phyloP scores from a whole-genome alignment of 2,888 invertebrate genomes.

The Pseudococcus jackbeardsleyi region DNA sequence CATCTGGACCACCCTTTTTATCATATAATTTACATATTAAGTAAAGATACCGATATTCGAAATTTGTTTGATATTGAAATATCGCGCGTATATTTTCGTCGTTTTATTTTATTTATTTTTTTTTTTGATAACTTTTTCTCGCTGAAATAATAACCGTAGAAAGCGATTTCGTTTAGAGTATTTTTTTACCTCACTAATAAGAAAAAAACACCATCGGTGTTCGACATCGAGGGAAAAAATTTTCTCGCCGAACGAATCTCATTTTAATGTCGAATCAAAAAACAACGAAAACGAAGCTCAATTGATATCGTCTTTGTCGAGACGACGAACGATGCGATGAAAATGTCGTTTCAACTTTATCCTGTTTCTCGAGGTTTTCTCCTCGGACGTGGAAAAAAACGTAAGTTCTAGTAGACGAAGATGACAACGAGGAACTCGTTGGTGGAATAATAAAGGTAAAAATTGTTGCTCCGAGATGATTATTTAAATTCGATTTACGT shows the following conservation, averaged over 20 bases:
- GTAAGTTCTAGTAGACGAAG: background rate
- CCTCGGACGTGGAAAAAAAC: too few species aligned
- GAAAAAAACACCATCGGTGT: background rate
- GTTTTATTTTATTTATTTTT: background rate
- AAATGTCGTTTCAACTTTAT: background rate
- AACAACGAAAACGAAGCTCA: background rate
- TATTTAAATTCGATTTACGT: background rate
- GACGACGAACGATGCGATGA: background rate
- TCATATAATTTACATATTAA: constrained; percentile 31
- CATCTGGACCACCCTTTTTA: constrained; percentile 9
- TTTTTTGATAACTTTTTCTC: background rate
- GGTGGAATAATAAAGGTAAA: background rate
- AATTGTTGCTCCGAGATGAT: background rate
- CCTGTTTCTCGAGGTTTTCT: background rate
- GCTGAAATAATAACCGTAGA: constrained; percentile 20
- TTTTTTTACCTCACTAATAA: constrained; percentile 11
- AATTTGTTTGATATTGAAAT: constrained; percentile 47
- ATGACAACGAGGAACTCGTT: background rate
- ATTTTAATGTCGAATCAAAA: constrained; percentile 1
- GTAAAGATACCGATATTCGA: constrained; percentile 7
- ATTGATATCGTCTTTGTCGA: background rate
- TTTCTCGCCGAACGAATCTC: background rate
- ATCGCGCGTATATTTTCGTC: constrained; percentile 5
- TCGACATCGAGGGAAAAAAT: background rate
- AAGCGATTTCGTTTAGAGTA: background rate